A percentile compares a stretch with the other conserved stretches of the same genome.
Conservation (phyloP, 2,888 invertebrate genomes). For the Cataglyphis cursor region DNA sequence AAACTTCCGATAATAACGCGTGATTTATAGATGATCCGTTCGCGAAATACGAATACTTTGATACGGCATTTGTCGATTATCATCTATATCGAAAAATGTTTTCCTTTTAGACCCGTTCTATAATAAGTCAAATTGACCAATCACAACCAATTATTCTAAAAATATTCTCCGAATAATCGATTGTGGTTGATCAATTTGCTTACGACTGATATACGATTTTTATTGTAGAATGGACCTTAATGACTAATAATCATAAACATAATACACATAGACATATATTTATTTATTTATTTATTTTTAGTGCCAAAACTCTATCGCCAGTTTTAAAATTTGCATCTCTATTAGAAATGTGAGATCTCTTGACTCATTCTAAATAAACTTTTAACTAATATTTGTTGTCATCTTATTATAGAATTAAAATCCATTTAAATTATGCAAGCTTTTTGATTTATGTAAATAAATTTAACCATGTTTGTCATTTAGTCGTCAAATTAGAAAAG, state of each 20-base stretch:
- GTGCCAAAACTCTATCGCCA: neutral
- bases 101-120: constrained; percentile 36
- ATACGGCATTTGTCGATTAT: constrained; percentile 38
- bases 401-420: neutral
- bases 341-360: neutral
- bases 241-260: constrained; percentile 39
- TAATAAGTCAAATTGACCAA: no score
- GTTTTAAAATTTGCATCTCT: neutral
- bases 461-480: neutral
- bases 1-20: constrained; percentile 47
- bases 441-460: constrained; percentile 1
- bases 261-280: neutral
- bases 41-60: constrained; percentile 38
- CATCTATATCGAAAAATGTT: constrained; percentile 59
- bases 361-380: neutral
- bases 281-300: neutral
- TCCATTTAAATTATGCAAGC: neutral
- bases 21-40: constrained; percentile 34
- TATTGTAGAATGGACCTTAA: neutral
- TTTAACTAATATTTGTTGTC: neutral
- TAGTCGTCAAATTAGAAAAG: constrained; percentile 1
- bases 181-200: no score
- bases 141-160: no score
- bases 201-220: no score
- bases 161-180: no score